Base-by-base conservation (phyloP, 2,797 vertebrate species). In the Acropternis orthonyx region DNA sequence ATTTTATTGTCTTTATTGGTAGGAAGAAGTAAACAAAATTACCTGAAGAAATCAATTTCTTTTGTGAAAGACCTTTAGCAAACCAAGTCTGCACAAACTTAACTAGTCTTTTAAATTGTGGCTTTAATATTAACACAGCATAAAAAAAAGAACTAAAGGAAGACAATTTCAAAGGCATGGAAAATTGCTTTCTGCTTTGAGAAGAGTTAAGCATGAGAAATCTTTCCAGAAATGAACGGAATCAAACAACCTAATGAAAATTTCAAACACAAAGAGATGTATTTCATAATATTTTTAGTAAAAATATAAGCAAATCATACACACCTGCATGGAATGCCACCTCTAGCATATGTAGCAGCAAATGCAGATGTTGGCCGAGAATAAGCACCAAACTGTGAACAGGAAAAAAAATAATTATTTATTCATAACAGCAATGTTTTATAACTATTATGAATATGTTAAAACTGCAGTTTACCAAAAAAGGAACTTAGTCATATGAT, bases 281-380 rank as follows among this genome's bases (percentile, higher is more conserved):
- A 54, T 75, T 92, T 79, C 34, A 68, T 69, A 75, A 68, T 15
- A 44, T 17, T 90, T 36, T 81, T 74, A 28, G 5, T 27, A 54
- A 83, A 76, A 58, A 55, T 37, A 34, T 5, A 69, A 82, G 34
- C 11, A 67, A 95, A 67, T 21, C 48, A 7, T 44, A 89, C 89
- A 63, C 93, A 98, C 98, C 98, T 98, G 98, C 98, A 98, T 0
- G 98, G 98, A 95, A 98, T 97, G 37, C 97, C 98, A 77, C 98
- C 98, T 97, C 97, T 98, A 72, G 98, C 96, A 20, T 98, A 98
- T 68, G 97, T 91, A 66, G 98, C 97, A 69, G 98, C 97, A 92
- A 98, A 98, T 6, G 97, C 90, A 85, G 98, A 98, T 81, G 94
- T 76, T 18, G 93, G 71, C 67, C 95, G 96, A 55, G 97, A 95